Conservation (phyloP, 2,113 vertebrate genomes). For the Galbula dea region DNA sequence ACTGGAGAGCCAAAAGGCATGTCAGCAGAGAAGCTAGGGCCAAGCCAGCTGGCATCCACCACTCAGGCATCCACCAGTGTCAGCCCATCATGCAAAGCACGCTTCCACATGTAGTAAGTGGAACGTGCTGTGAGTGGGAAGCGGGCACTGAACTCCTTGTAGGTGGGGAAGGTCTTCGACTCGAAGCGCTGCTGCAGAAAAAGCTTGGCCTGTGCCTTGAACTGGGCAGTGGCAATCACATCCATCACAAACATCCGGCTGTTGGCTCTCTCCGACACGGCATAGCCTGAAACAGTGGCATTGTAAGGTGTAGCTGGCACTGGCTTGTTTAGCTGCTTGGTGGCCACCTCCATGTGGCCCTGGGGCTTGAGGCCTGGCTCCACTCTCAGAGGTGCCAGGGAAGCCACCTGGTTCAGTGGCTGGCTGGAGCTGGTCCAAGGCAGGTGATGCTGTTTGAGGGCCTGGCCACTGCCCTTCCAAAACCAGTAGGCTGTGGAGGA, state of each 20-base stretch:
- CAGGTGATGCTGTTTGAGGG: background rate
- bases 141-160: constrained; percentile 90
- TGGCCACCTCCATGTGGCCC: background rate
- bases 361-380: background rate
- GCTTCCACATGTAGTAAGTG: constrained; percentile 99
- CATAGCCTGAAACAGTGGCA: constrained; percentile 23
- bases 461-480: constrained; percentile 76
- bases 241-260: constrained; percentile 84
- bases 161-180: constrained; percentile 91
- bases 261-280: constrained; percentile 40
- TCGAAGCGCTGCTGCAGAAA: constrained; percentile 93
- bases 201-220: constrained; percentile 95
- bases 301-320: background rate
- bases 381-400: background rate
- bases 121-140: constrained; percentile 92
- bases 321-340: background rate
- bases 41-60: background rate
- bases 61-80: constrained; percentile 84
- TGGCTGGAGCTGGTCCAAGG: background rate
- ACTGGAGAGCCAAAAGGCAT: background rate
- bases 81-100: constrained; percentile 89
- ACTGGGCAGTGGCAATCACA: constrained; percentile 86
- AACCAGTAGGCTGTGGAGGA: constrained; percentile 87
- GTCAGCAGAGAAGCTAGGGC: background rate
- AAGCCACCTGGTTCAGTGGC: background rate